These are phyloP conservation scores for Pseudocheirus occidentalis DNA, from an alignment of 2,797 vertebrate species.

Conservation along the genomic window DNA sequence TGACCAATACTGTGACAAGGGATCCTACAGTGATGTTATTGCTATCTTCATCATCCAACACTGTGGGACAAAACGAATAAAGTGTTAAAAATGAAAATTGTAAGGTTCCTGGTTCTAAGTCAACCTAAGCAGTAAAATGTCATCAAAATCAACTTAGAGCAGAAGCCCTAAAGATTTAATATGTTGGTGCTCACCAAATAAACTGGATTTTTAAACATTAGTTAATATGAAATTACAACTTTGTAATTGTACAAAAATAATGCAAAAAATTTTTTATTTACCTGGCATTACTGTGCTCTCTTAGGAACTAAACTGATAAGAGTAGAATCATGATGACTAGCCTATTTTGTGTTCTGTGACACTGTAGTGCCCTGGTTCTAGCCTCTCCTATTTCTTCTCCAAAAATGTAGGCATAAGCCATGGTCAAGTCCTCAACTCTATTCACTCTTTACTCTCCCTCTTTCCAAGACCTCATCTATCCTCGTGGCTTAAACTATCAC, in stretches of 20 bases:
- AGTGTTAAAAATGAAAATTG: constrained; percentile 27
- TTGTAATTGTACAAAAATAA: not conserved
- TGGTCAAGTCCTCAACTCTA: not conserved
- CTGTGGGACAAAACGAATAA: constrained; percentile 81
- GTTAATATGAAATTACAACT: not conserved
- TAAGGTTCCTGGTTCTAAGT: not conserved
- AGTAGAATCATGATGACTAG: not conserved
- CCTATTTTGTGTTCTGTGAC: not conserved
- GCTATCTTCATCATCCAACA: constrained; percentile 99
- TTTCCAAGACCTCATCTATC: not conserved
- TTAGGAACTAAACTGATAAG: not conserved
- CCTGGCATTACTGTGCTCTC: not conserved
- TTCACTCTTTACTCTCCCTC: not conserved
- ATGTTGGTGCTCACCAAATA: constrained; percentile 34
- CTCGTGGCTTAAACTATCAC: not conserved
- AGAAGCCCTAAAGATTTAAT: not conserved
- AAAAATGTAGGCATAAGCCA: not conserved
- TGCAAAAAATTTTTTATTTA: not conserved
- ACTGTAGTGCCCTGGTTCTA: not conserved
- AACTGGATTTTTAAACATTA: not conserved
- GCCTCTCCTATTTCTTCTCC: not conserved
- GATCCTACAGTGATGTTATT: constrained; percentile 99
- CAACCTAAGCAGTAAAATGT: constrained; percentile 34
- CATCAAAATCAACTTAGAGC: not conserved
- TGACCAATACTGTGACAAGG: constrained; percentile 96